A percentile compares a stretch with the other conserved stretches of the same genome.
Evolutionary conservation across 2,113 vertebrate species (phyloP).

Genomic region (Entelurus aequoreus): DNA sequence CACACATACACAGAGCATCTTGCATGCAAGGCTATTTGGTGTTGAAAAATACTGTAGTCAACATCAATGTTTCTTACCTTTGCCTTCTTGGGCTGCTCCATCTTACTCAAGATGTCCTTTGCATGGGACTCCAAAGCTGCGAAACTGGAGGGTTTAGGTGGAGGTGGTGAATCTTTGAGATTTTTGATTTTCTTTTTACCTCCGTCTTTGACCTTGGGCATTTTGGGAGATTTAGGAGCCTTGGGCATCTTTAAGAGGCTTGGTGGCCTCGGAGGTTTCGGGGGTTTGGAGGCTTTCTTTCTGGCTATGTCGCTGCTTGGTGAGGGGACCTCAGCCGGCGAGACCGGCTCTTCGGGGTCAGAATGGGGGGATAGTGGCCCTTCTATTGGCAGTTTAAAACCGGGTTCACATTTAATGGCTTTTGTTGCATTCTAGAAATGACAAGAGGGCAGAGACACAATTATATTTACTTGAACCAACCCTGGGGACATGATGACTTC

Average conservation of each 20-base stretch:
- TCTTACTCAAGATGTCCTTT: constrained; percentile 91
- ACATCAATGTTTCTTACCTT: constrained; percentile 69
- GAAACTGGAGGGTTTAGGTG: constrained; percentile 83
- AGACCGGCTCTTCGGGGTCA: constrained; percentile 75
- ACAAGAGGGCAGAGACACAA: neutral
- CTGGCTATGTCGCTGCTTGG: constrained; percentile 65
- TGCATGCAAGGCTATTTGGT: too few species aligned
- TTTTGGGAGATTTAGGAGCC: constrained; percentile 78
- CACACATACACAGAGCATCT: neutral
- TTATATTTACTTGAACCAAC: neutral
- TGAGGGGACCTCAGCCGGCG: constrained; percentile 72
- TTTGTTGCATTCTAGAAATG: constrained; percentile 83
- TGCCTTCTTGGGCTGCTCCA: constrained; percentile 91
- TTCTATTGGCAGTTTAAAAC: constrained; percentile 72
- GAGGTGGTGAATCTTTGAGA: constrained; percentile 73
- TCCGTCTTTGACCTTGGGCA: constrained; percentile 85
- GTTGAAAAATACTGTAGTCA: too few species aligned
- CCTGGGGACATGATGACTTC: neutral
- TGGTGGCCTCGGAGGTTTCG: constrained; percentile 80
- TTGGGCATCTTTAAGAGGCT: constrained; percentile 81
- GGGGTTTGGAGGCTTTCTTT: constrained; percentile 70
- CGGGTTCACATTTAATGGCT: constrained; percentile 80
- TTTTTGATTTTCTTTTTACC: constrained; percentile 92
- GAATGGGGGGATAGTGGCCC: constrained; percentile 76
- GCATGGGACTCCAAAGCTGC: constrained; percentile 91